Conservation (phyloP, 2,888 invertebrate genomes). For the Baccha elongata region DNA sequence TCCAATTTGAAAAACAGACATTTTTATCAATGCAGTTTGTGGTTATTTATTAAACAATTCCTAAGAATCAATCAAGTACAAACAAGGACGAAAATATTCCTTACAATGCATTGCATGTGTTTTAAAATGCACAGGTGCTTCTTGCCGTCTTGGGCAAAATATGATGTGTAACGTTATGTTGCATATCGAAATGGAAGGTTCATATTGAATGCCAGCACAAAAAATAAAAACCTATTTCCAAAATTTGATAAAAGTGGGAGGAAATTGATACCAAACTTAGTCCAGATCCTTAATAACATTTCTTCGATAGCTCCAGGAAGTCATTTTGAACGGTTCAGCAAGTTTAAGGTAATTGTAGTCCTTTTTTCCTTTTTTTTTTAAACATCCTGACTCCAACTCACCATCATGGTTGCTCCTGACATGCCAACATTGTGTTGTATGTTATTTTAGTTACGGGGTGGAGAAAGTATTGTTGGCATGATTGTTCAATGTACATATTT, state of each 20-base stretch:
- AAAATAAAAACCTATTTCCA: neutral
- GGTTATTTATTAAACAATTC: neutral
- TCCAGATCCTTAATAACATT: slow-evolving; percentile 14
- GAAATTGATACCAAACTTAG: neutral
- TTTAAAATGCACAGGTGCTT: slow-evolving; percentile 11
- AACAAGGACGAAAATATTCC: neutral
- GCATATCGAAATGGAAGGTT: slow-evolving; percentile 1
- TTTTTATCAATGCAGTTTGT: neutral
- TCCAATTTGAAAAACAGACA: neutral
- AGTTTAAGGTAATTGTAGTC: slow-evolving; percentile 35
- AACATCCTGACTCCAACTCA: neutral
- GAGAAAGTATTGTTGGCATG: slow-evolving; percentile 20
- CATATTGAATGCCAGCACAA: neutral
- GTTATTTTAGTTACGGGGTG: slow-evolving; percentile 10
- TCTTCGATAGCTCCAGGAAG: slow-evolving; percentile 24
- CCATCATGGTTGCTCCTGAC: neutral
- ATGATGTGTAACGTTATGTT: too few species aligned
- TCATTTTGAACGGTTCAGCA: slow-evolving; percentile 35
- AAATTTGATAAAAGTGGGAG: slow-evolving; percentile 4
- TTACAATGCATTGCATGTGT: slow-evolving; percentile 13
- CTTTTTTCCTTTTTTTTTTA: neutral
- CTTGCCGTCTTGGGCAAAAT: neutral
- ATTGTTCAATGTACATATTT: slow-evolving; percentile 32
- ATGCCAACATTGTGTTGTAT: slow-evolving; percentile 13
- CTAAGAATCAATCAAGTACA: slow-evolving; percentile 15